A percentile compares a stretch with the other conserved stretches of the same genome.
Conservation (phyloP, 2,797 vertebrate species). For the Amphiprion clarkii region DNA sequence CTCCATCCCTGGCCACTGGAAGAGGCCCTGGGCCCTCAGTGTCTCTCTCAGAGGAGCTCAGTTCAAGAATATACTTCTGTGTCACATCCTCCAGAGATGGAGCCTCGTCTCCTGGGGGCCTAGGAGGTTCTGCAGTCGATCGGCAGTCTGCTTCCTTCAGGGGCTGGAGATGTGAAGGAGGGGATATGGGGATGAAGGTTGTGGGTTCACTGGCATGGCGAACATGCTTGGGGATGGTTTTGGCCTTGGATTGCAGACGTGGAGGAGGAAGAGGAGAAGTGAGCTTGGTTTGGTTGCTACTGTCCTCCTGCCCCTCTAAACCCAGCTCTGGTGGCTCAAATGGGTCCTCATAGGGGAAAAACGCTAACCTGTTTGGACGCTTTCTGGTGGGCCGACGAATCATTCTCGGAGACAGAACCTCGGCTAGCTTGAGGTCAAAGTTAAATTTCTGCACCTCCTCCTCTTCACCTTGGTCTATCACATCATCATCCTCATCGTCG, state of each 20-base stretch:
- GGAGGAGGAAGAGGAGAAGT: constrained; percentile 54
- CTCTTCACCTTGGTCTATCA: constrained; percentile 51
- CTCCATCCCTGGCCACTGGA: constrained; percentile 54
- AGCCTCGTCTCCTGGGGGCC: constrained; percentile 77
- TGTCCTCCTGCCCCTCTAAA: constrained; percentile 63
- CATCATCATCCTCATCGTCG: constrained; percentile 67
- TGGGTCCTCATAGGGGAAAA: constrained; percentile 79
- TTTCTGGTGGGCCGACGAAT: constrained; percentile 90
- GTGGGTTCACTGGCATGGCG: constrained; percentile 92
- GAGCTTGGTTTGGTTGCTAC: constrained; percentile 29
- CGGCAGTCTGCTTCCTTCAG: constrained; percentile 62
- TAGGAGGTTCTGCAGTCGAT: constrained; percentile 67
- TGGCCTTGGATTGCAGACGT: constrained; percentile 58
- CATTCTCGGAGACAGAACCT: constrained; percentile 88
- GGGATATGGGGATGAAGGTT: constrained; percentile 89
- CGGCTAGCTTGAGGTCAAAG: constrained; percentile 89
- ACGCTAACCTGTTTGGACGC: constrained; percentile 86
- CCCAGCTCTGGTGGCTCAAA: constrained; percentile 67
- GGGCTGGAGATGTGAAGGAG: constrained; percentile 81
- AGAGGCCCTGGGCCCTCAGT: constrained; percentile 73
- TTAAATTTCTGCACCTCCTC: constrained; percentile 79
- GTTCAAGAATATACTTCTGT: constrained; percentile 90
- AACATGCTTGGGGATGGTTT: constrained; percentile 87
- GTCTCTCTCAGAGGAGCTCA: constrained; percentile 75
- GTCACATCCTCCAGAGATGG: constrained; percentile 92